Conservation (phyloP, 2,113 vertebrate species). For the Rafetus swinhoei region DNA sequence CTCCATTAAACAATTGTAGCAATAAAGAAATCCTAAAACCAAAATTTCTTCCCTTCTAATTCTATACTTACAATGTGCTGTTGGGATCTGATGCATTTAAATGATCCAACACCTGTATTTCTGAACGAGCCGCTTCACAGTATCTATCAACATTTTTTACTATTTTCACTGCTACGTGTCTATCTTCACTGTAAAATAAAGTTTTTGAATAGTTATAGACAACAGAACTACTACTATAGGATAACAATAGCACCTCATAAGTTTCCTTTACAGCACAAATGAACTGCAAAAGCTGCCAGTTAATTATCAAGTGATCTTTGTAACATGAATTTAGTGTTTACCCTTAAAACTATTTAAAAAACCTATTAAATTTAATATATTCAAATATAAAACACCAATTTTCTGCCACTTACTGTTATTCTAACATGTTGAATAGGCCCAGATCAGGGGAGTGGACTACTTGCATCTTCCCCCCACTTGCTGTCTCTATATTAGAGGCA, state of each 20-base stretch:
- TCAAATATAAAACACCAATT: neutral
- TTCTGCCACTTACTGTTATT: neutral
- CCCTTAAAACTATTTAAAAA: neutral
- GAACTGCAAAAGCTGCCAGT: neutral
- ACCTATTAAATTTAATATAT: neutral
- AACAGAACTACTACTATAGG: neutral
- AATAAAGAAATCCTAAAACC: neutral
- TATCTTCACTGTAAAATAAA: constrained; percentile 70
- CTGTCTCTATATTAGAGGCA: no score
- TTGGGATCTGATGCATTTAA: constrained; percentile 82
- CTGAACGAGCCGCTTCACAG: constrained; percentile 85
- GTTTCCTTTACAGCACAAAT: neutral
- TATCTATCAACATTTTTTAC: constrained; percentile 90
- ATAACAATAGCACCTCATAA: neutral
- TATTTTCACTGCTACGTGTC: constrained; percentile 90
- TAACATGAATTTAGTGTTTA: neutral
- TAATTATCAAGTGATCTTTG: neutral
- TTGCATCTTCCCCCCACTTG: no score
- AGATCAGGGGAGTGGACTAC: no score
- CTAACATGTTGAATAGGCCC: neutral
- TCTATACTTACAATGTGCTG: constrained; percentile 71
- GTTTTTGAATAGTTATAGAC: neutral
- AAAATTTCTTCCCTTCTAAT: neutral
- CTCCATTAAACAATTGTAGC: accelerated
- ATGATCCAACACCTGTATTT: constrained; percentile 88